These are phyloP conservation scores for Caenorhabditis tropicalis DNA, from an alignment of 1,140 invertebrate species.

Conservation along the genomic window DNA sequence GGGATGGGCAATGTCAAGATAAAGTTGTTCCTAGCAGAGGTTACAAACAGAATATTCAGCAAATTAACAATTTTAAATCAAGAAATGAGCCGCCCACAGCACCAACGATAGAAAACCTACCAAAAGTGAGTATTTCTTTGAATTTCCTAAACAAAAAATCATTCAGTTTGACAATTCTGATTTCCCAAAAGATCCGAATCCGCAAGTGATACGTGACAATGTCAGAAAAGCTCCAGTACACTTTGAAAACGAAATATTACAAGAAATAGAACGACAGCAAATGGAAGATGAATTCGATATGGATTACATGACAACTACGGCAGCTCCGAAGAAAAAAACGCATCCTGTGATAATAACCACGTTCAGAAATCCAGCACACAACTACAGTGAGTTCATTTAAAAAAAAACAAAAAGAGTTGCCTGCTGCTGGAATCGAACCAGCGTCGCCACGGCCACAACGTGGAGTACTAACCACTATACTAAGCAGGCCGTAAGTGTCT, in stretches of 20 bases:
- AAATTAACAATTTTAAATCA: not conserved
- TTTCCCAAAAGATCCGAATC: slow-evolving; percentile 14
- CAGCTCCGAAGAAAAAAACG: not conserved
- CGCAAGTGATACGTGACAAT: not conserved
- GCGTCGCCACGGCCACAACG: slow-evolving; percentile 69
- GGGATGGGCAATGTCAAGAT: slow-evolving; percentile 42
- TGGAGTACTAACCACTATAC: slow-evolving; percentile 68
- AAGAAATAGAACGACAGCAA: not conserved
- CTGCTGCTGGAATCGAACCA: slow-evolving; percentile 63
- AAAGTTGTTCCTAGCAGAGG: not conserved
- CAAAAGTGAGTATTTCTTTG: not conserved
- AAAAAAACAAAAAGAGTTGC: slow-evolving; percentile 20
- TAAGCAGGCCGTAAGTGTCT: slow-evolving; percentile 15
- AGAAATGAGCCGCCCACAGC: not conserved
- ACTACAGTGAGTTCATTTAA: not conserved
- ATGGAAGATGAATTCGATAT: slow-evolving; percentile 35
- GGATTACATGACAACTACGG: slow-evolving; percentile 17
- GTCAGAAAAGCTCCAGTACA: slow-evolving; percentile 9
- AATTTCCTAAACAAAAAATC: not conserved
- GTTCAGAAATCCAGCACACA: not conserved
- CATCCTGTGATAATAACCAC: not conserved
- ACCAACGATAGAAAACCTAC: not conserved
- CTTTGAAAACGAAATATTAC: not conserved
- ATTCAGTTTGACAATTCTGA: slow-evolving; percentile 3
- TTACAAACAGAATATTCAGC: slow-evolving; percentile 32